Conservation (phyloP, 2,797 vertebrate species). For the Huso huso region DNA sequence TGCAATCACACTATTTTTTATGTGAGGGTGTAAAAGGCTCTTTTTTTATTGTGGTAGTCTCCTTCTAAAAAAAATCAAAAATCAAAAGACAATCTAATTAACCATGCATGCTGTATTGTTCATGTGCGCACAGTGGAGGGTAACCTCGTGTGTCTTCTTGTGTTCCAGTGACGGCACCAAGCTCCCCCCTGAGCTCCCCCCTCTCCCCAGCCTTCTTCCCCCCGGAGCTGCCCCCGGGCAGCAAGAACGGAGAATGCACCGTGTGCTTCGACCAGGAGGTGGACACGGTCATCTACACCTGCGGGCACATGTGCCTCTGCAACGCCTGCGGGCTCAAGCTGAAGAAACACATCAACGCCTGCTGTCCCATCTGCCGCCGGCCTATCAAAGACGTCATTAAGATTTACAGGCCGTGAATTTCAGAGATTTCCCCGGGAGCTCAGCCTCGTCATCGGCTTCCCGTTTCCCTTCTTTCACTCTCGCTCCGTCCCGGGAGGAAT, state of each 20-base stretch:
- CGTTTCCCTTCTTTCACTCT: slow-evolving; percentile 7
- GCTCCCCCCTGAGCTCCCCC: slow-evolving; percentile 81
- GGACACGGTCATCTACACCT: slow-evolving; percentile 97
- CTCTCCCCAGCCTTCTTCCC: slow-evolving; percentile 69
- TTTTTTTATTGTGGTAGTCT: too few species aligned
- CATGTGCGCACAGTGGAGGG: slow-evolving; percentile 1
- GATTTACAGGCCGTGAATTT: slow-evolving; percentile 83
- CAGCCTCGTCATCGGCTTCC: neutral
- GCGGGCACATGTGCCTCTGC: slow-evolving; percentile 98
- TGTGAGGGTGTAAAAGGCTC: too few species aligned
- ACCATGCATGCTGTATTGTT: neutral
- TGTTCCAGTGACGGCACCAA: slow-evolving; percentile 84
- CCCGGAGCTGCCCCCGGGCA: slow-evolving; percentile 60
- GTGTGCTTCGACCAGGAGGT: slow-evolving; percentile 96
- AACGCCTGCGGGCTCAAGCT: slow-evolving; percentile 89
- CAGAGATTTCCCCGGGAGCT: too few species aligned
- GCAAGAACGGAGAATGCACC: slow-evolving; percentile 85
- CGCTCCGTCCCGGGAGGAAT: slow-evolving; percentile 13
- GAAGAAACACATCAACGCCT: slow-evolving; percentile 86
- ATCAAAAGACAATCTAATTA: too few species aligned
- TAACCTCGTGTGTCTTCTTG: slow-evolving; percentile 1
- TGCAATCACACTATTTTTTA: too few species aligned
- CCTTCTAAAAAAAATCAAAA: too few species aligned
- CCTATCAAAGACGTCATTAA: slow-evolving; percentile 97
- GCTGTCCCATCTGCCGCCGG: slow-evolving; percentile 93